Conservation (phyloP, 64 coral and sea anemone species). For the Actinia equina region DNA sequence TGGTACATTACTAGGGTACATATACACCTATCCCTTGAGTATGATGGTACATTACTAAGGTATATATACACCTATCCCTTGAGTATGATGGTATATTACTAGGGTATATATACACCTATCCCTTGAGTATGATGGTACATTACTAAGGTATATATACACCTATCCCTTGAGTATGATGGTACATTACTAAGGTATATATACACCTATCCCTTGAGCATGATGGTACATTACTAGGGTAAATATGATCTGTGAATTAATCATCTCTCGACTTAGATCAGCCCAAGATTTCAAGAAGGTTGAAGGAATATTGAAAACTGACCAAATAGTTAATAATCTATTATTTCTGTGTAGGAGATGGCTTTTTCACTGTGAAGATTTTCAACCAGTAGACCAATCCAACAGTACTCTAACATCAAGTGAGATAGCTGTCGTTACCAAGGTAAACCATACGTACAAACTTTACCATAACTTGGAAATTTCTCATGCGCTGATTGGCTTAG, state of each 20-base stretch:
- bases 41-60: too few relatives aligned
- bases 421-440: constrained; percentile 27
- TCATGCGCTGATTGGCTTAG: too few relatives aligned
- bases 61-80: too few relatives aligned
- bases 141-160: constrained; percentile 61
- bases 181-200: constrained; percentile 78
- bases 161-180: constrained; percentile 79
- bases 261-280: too few relatives aligned
- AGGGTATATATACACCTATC: too few relatives aligned
- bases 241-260: too few relatives aligned
- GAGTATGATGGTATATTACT: too few relatives aligned
- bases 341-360: constrained; percentile 8
- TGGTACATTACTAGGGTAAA: constrained; percentile 85
- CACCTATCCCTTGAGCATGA: constrained; percentile 78
- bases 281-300: too few relatives aligned
- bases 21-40: too few relatives aligned
- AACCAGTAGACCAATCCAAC: not conserved
- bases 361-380: constrained; percentile 48
- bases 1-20: too few relatives aligned
- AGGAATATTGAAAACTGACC: too few relatives aligned
- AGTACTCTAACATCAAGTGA: constrained; percentile 11
- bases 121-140: constrained; percentile 92
- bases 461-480: too few relatives aligned
- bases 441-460: not conserved
- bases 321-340: not conserved